Conservation (phyloP, 2,888 invertebrate species). For the Boloria selene region DNA sequence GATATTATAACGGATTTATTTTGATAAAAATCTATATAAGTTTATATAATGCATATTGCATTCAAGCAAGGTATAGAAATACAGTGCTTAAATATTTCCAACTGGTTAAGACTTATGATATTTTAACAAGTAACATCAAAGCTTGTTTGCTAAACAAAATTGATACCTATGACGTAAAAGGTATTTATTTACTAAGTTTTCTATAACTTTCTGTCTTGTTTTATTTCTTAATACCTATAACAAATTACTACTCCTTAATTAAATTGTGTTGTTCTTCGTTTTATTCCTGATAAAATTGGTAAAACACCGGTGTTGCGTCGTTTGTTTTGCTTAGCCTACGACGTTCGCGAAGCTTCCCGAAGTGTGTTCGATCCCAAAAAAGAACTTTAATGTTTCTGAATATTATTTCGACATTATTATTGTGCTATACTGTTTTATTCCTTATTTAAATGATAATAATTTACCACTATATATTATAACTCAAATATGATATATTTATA, state of each 20-base stretch:
- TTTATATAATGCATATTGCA: no score
- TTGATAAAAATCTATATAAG: no score
- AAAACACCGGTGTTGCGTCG: neutral
- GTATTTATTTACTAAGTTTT: constrained; percentile 6
- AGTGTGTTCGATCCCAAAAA: neutral
- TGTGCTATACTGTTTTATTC: no score
- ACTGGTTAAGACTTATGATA: no score
- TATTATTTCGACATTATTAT: no score
- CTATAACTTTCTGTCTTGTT: neutral
- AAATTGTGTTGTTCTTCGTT: neutral
- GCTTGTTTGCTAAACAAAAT: constrained; percentile 19
- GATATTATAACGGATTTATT: no score
- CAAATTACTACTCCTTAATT: constrained; percentile 4
- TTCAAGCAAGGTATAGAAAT: no score
- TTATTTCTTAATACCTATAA: constrained; percentile 1
- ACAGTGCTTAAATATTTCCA: no score
- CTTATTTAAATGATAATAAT: neutral
- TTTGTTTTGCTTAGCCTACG: neutral
- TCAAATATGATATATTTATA: no score
- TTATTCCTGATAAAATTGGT: neutral
- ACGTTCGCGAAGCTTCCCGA: constrained; percentile 23
- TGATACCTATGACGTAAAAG: constrained; percentile 11
- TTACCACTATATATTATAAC: neutral
- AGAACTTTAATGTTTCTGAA: no score
- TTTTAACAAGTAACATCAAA: constrained; percentile 23